Percentiles rank a stretch among this genome's conserved stretches.
phyloP scores from a whole-genome alignment of 2,888 invertebrate genomes.

The Bembecia ichneumoniformis region DNA sequence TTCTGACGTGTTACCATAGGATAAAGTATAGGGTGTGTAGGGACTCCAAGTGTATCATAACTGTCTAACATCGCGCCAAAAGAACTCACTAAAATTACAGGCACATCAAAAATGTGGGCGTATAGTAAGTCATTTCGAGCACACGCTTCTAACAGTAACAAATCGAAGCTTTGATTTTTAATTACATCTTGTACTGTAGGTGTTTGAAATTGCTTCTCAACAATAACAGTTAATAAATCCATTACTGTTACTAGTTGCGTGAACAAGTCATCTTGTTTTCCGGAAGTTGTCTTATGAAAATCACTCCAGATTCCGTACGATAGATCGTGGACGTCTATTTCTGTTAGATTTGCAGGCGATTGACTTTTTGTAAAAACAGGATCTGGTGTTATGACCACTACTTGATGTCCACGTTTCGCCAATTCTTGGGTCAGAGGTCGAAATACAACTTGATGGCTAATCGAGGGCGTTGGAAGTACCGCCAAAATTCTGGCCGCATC shows the following conservation, averaged over 20 bases:
- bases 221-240: neutral
- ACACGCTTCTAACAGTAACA: neutral
- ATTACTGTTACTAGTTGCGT: neutral
- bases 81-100: conserved; percentile 18
- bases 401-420: conserved; percentile 39
- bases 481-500: conserved; percentile 2
- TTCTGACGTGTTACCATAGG: conserved; percentile 1
- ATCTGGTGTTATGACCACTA: conserved; percentile 37
- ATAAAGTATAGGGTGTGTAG: conserved; percentile 12
- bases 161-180: neutral
- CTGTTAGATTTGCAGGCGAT: conserved; percentile 28
- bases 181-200: neutral
- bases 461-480: conserved; percentile 7
- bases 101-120: conserved; percentile 12
- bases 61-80: conserved; percentile 6
- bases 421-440: conserved; percentile 33
- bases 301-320: conserved; percentile 28
- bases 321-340: conserved; percentile 34
- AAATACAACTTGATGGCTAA: conserved; percentile 37
- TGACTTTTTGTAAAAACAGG: conserved; percentile 30
- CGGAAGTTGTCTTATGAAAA: conserved; percentile 4
- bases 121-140: neutral
- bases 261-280: neutral
- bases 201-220: neutral
- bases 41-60: conserved; percentile 8